Evolutionary conservation across 92 coral and sea anemone genomes (phyloP).

Genomic region (Pocillopora grandis): DNA sequence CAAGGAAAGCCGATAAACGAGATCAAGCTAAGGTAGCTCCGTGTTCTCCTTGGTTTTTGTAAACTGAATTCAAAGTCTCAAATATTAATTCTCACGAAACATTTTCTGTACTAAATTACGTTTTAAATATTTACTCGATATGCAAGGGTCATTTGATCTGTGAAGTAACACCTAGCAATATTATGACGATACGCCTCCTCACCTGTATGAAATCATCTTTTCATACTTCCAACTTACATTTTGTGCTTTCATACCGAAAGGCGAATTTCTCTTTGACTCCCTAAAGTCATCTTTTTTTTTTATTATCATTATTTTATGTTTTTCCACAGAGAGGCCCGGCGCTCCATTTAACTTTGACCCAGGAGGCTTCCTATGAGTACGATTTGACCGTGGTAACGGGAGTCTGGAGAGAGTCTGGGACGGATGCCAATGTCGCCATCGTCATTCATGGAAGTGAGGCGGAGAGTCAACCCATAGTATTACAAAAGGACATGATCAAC

Average conservation of each 20-base stretch:
- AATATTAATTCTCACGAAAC: neutral
- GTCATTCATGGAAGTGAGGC: slow-evolving; percentile 84
- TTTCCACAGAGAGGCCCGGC: slow-evolving; percentile 74
- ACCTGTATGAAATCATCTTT: too few species aligned
- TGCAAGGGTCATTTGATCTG: too few species aligned
- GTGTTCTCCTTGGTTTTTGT: neutral
- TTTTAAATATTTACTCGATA: too few species aligned
- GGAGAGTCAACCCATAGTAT: slow-evolving; percentile 65
- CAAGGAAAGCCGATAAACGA: slow-evolving; percentile 70
- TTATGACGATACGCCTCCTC: too few species aligned
- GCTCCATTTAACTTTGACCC: slow-evolving; percentile 23
- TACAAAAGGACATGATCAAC: slow-evolving; percentile 61
- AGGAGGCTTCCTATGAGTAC: slow-evolving; percentile 47
- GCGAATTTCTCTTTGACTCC: too few species aligned
- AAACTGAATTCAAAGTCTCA: neutral
- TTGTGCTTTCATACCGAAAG: too few species aligned
- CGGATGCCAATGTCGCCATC: slow-evolving; percentile 78
- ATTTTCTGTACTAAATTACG: neutral
- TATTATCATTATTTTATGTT: neutral
- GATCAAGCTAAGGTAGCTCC: slow-evolving; percentile 60
- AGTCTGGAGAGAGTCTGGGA: slow-evolving; percentile 79
- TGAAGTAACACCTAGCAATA: too few species aligned
- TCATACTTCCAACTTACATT: too few species aligned
- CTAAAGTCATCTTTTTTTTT: neutral
- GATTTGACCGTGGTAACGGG: slow-evolving; percentile 69